Base-by-base conservation (phyloP, 2,888 invertebrate genomes). In the Drosophila bunnanda region DNA sequence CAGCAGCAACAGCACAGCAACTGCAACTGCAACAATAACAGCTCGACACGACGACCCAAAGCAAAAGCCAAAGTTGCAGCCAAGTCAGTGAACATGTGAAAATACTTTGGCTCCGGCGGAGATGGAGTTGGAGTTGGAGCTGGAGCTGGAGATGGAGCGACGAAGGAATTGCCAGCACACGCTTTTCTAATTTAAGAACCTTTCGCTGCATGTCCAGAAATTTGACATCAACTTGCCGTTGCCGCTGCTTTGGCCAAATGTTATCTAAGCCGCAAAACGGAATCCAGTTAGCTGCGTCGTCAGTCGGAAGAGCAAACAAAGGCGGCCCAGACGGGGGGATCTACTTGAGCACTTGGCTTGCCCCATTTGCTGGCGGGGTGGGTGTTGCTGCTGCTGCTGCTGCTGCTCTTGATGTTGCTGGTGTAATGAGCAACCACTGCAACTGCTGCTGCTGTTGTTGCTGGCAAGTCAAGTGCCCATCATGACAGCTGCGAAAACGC, bases 141-240 rank as follows among this genome's bases (percentile, higher is more conserved):
- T 12, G 38, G 10, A 34, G 34, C 10, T 28, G 68, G 57, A 34
- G 46, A 28, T 12, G n/a, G 20, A 38, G 58, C 22, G 39, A 17
- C 32, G 22, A 34, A 53, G 44, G 66, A 88, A 87, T 87, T 81
- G 83, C 88, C 80, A 78, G 81, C 87, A 87, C 87, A 87, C 88
- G 87, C 83, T 87, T 87, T 87, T 87, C 88, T 82, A 89, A 89
- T 87, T 88, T 89, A 80, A 80, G 83, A 89, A 89, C 88, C 86
- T 87, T 89, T 87, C 75, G 87, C 88, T 71, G 76, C 86, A 74
- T 85, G 88, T 80, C 78, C 78, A 86, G 80, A 82, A 82, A 77
- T 85, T 84, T 84, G 85, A 83, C 82, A 55, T 62, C 76, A 78
- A 83, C 64, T 65, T 64, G 56, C 67, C 56, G 67, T 65, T 65